A percentile compares a stretch with the other conserved stretches of the same genome.
These are phyloP conservation scores for Eudasyphora cyanicolor DNA, from an alignment of 2,888 invertebrate species.

Conservation along the genomic window DNA sequence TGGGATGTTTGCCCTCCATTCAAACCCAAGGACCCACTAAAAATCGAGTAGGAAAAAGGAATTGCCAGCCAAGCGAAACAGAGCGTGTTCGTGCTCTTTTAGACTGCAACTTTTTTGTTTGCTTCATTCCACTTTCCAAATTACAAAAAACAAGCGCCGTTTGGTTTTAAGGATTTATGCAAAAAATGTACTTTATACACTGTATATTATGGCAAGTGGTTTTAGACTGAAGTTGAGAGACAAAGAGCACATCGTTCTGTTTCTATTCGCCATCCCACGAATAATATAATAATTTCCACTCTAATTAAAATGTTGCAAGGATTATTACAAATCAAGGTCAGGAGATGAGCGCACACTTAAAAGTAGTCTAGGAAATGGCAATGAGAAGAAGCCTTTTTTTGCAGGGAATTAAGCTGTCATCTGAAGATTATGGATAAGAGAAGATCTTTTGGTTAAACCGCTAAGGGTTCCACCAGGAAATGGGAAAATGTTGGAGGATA, in stretches of 20 bases:
- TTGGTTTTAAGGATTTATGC: too few relatives aligned
- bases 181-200: too few relatives aligned
- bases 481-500: too few relatives aligned
- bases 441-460: too few relatives aligned
- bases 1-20: background rate
- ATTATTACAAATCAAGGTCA: conserved; percentile 2
- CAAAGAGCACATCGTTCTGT: background rate
- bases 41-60: background rate
- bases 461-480: too few relatives aligned
- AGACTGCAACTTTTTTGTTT: background rate
- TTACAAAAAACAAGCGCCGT: background rate
- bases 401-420: background rate
- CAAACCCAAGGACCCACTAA: background rate
- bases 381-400: background rate
- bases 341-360: background rate
- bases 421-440: too few relatives aligned
- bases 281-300: conserved; percentile 17
- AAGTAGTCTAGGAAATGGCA: background rate
- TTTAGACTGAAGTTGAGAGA: background rate
- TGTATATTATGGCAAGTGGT: background rate
- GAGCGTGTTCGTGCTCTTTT: background rate
- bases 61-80: conserved; percentile 10
- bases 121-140: background rate
- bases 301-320: background rate
- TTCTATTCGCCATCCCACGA: background rate